Base-by-base conservation (phyloP, 2,797 vertebrate genomes). In the Lacerta agilis region DNA sequence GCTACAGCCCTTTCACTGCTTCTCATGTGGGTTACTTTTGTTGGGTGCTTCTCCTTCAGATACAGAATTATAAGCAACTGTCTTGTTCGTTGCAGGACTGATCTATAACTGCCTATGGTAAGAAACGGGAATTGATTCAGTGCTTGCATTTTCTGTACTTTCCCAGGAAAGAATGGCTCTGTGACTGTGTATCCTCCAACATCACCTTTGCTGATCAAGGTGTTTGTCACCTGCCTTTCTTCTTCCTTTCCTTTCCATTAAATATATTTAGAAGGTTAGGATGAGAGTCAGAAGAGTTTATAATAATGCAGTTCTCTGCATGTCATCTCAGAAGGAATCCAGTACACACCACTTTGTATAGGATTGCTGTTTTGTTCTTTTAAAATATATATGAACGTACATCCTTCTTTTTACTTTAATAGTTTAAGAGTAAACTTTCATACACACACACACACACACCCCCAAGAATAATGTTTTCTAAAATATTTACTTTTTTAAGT, bases 1-100 rank as follows among this genome's bases (percentile, higher is more conserved):
- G 79, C 38, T 88, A 66, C 36, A 25, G 11, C 15, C 85, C 89
- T 92, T 93, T 85, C 79, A 87, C 82, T 83, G 78, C 88, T 3
- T 0, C 8, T 78, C n/a, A 85, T 64, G 77, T 78, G 87, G 33
- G 20, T 66, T 66, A 84, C 1, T 83, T 89, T 82, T 85, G 89
- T 89, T 66, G 72, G 2, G 61, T 90, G 86, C 66, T 27, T 81
- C 69, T 82, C 78, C 87, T 73, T 87, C 86, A 90, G 89, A 86
- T 38, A 58, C 15, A 73, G 13, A 69, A 72, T 77, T 77, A 78
- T 33, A 75, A 85, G 72, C 66, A 66, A n/a, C 36, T 71, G 61
- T 15, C 43, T 25, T 49, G 38, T 45, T 78, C 69, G 25, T 58
- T 69, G 76, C 33, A 43, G 73, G 29, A 75, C 41, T 73, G 64